Evolutionary conservation across 1,140 invertebrate species (phyloP).

Genomic region (Oscheius sp.): DNA sequence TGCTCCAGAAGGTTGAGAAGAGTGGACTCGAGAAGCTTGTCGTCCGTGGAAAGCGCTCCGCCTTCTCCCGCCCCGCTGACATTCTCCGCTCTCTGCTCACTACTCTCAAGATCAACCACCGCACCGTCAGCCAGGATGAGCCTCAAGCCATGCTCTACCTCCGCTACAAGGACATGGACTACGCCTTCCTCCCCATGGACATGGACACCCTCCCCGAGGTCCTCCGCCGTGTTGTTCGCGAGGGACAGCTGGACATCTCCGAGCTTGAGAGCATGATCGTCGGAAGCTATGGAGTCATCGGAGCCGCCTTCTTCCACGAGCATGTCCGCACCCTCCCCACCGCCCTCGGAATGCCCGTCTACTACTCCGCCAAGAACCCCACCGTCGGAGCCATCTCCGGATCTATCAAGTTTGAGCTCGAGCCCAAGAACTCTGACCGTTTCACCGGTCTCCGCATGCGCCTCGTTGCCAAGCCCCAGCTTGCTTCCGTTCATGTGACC

Average conservation of each 20-base stretch:
- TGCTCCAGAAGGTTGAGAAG: conserved; percentile 33
- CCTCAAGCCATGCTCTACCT: conserved; percentile 46
- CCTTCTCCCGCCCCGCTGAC: conserved; percentile 24
- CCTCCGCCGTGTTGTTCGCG: conserved; percentile 31
- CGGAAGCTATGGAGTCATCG: conserved; percentile 14
- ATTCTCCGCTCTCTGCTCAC: conserved; percentile 33
- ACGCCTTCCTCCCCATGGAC: conserved; percentile 40
- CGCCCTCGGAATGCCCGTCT: conserved; percentile 46
- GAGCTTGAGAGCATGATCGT: conserved; percentile 27
- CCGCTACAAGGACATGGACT: conserved; percentile 35
- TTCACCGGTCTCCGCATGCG: conserved; percentile 31
- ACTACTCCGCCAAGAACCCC: conserved; percentile 37
- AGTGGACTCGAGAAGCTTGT: conserved; percentile 28
- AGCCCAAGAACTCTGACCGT: conserved; percentile 32
- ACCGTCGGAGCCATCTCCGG: conserved; percentile 41
- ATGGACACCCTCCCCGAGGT: conserved; percentile 27
- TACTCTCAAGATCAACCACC: conserved; percentile 41
- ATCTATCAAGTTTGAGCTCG: conserved; percentile 39
- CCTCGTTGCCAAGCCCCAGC: conserved; percentile 27
- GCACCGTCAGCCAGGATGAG: conserved; percentile 18
- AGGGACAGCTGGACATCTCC: conserved; percentile 17
- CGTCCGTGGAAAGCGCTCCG: conserved; percentile 36
- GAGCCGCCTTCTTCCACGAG: conserved; percentile 44
- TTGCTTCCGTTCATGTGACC: conserved; percentile 32
- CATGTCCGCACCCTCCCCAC: conserved; percentile 43